Conservation (phyloP, 2,113 vertebrate genomes). For the Recurvirostra avosetta region DNA sequence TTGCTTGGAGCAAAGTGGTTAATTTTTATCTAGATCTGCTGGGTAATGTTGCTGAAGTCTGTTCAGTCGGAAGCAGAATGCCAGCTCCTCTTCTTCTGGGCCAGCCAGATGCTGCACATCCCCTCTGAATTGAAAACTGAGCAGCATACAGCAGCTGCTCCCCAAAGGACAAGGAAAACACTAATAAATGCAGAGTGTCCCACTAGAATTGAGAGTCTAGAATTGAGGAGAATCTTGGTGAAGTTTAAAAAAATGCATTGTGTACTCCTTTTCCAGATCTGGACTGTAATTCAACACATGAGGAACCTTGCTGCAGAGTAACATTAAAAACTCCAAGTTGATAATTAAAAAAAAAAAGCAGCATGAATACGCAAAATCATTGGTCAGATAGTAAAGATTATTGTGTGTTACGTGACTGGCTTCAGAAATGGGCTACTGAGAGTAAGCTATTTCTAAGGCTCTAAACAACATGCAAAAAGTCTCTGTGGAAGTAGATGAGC, state of each 20-base stretch:
- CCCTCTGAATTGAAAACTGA: neutral
- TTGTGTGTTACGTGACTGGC: neutral
- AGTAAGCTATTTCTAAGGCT: neutral
- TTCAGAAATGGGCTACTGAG: neutral
- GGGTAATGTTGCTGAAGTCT: neutral
- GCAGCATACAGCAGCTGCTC: neutral
- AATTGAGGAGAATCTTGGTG: neutral
- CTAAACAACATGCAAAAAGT: neutral
- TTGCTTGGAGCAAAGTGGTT: neutral
- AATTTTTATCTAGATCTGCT: neutral
- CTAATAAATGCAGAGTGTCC: neutral
- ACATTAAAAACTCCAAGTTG: neutral
- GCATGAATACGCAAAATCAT: neutral
- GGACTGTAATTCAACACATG: neutral
- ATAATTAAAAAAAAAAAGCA: neutral
- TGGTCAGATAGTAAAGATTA: neutral
- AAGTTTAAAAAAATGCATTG: neutral
- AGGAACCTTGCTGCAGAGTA: neutral
- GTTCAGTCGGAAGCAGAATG: neutral
- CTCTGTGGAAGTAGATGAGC: neutral
- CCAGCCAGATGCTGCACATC: neutral
- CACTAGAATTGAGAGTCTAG: neutral
- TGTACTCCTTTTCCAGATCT: neutral
- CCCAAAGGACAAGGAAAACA: neutral
- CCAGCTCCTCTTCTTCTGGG: slow-evolving; percentile 1